phyloP scores from a whole-genome alignment of 30 jellyfish, hydroid and myxozoan genomes.

The Haliclystus octoradiatus region DNA sequence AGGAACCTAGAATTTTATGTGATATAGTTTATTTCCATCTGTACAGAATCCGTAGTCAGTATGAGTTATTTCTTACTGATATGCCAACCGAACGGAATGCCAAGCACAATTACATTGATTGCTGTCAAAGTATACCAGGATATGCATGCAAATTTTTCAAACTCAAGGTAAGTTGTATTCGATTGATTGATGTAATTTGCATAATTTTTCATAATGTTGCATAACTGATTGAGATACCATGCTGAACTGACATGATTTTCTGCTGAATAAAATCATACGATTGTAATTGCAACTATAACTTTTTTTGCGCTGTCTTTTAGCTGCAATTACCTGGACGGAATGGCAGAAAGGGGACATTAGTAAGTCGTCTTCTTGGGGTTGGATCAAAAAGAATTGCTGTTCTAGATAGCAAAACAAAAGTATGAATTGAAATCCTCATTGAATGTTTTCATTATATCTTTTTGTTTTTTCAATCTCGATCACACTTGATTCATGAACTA shows the following conservation, averaged over 20 bases:
- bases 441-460: too few species aligned
- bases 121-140: slow-evolving; percentile 93
- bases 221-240: too few species aligned
- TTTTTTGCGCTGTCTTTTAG: slow-evolving; percentile 2
- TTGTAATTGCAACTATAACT: background rate
- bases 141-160: slow-evolving; percentile 89
- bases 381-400: slow-evolving; percentile 67
- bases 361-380: slow-evolving; percentile 62
- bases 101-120: slow-evolving; percentile 80
- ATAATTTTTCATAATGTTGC: too few species aligned
- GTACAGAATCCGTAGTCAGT: slow-evolving; percentile 42
- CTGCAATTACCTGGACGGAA: slow-evolving; percentile 61
- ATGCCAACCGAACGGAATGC: slow-evolving; percentile 79
- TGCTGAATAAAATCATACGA: too few species aligned
- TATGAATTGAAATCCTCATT: background rate
- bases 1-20: too few species aligned
- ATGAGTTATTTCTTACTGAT: slow-evolving; percentile 45
- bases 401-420: slow-evolving; percentile 82
- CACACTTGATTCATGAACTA: too few species aligned
- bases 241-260: too few species aligned
- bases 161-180: slow-evolving; percentile 49
- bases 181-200: too few species aligned
- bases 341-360: slow-evolving; percentile 33
- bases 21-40: background rate
- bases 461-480: too few species aligned